Conservation (phyloP, 1,140 invertebrate genomes). For the Drosophila melanogaster region DNA sequence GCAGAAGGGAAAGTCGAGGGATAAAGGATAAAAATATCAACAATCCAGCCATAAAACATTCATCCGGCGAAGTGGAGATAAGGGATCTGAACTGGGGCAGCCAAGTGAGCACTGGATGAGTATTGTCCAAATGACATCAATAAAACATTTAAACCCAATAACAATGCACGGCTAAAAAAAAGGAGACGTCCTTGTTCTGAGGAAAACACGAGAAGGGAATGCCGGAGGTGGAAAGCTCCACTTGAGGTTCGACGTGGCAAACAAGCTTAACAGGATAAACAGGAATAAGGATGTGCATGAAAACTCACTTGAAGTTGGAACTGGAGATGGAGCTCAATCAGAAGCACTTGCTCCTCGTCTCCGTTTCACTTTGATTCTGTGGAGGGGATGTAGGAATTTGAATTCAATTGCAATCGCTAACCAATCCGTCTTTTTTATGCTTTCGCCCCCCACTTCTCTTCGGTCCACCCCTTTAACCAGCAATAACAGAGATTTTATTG, state of each 20-base stretch:
- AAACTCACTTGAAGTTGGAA: conserved; percentile 37
- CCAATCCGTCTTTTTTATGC: conserved; percentile 23
- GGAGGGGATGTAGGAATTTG: conserved; percentile 65
- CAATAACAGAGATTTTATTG: conserved; percentile 69
- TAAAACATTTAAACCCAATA: conserved; percentile 72
- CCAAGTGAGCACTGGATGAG: conserved; percentile 58
- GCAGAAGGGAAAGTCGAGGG: not conserved
- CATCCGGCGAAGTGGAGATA: conserved; percentile 26
- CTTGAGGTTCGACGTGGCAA: conserved; percentile 39
- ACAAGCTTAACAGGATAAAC: conserved; percentile 52
- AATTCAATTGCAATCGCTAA: conserved; percentile 74
- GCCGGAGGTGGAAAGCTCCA: not conserved
- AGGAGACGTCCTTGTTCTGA: conserved; percentile 10
- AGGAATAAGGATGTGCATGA: conserved; percentile 49
- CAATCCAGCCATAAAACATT: conserved; percentile 69
- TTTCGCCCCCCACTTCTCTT: conserved; percentile 23
- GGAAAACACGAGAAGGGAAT: conserved; percentile 6
- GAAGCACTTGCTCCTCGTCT: conserved; percentile 34
- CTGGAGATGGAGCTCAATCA: conserved; percentile 11
- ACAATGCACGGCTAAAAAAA: conserved; percentile 11
- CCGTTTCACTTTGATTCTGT: conserved; percentile 63
- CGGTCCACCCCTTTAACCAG: conserved; percentile 28
- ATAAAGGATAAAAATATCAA: conserved; percentile 65
- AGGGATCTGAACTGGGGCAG: conserved; percentile 27
- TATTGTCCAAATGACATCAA: conserved; percentile 76